phyloP scores from a whole-genome alignment of 2,113 vertebrate species.

The Pungitius pungitius region DNA sequence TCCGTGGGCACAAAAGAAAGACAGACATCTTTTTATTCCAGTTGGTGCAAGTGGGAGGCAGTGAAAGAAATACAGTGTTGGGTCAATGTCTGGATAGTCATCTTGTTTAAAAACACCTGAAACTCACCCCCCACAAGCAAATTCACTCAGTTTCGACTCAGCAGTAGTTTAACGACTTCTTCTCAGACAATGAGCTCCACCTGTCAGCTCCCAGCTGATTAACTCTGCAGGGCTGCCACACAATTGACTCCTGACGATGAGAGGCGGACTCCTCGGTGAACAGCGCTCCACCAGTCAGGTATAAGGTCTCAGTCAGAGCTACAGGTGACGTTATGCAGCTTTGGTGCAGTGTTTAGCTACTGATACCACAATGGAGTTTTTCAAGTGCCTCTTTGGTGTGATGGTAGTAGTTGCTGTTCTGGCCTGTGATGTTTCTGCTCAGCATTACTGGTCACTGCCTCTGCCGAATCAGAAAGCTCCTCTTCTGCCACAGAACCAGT shows the following conservation, averaged over 20 bases:
- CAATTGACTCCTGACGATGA: conserved; percentile 62
- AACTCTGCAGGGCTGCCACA: conserved; percentile 64
- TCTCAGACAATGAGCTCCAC: conserved; percentile 59
- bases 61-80: neutral
- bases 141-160: conserved; percentile 29
- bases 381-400: conserved; percentile 41
- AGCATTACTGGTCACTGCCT: conserved; percentile 16
- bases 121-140: neutral
- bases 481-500: conserved; percentile 12
- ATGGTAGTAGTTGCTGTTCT: conserved; percentile 25
- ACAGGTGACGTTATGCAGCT: neutral
- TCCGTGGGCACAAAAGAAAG: conserved; percentile 76
- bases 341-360: conserved; percentile 14
- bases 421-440: conserved; percentile 28
- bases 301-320: conserved; percentile 42
- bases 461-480: conserved; percentile 17
- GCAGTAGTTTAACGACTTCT: conserved; percentile 37
- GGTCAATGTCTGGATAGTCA: neutral
- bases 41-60: conserved; percentile 29
- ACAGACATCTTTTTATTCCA: conserved; percentile 29
- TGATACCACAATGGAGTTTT: conserved; percentile 52
- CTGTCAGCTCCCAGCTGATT: conserved; percentile 64
- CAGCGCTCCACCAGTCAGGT: conserved; percentile 18
- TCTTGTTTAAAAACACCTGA: conserved; percentile 36
- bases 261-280: conserved; percentile 40